phyloP scores from a whole-genome alignment of 2,113 vertebrate genomes.

The Machaerirhynchus nigripectus region DNA sequence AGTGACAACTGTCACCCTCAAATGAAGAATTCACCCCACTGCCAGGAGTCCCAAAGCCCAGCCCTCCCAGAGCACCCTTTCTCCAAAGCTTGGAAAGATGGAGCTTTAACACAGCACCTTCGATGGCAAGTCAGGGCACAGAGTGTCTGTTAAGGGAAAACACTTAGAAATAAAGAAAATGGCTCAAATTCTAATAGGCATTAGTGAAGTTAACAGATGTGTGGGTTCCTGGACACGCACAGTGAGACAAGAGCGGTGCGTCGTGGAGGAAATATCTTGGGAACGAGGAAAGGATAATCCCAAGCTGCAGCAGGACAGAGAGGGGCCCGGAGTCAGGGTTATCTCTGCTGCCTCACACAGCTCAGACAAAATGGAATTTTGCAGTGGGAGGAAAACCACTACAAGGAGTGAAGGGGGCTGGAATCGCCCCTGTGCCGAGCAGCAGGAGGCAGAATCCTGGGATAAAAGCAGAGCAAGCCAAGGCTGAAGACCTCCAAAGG shows the following conservation, averaged over 20 bases:
- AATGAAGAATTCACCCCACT: background rate
- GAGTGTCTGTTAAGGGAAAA: background rate
- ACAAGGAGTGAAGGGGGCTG: background rate
- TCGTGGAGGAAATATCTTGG: background rate
- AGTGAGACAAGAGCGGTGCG: background rate
- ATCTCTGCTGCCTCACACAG: background rate
- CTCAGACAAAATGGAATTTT: background rate
- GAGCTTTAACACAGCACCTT: background rate
- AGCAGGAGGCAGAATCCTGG: background rate
- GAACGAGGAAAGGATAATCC: background rate
- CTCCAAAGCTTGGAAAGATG: background rate
- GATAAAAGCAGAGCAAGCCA: background rate
- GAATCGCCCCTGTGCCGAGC: rapidly evolving
- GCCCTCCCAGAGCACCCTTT: background rate
- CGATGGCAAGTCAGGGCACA: background rate
- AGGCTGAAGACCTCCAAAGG: background rate
- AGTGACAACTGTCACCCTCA: background rate
- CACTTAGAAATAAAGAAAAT: background rate
- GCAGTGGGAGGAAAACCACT: background rate
- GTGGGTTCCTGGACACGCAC: background rate
- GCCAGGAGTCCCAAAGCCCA: background rate
- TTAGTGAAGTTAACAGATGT: background rate
- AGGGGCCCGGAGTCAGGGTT: background rate
- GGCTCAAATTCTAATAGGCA: background rate
- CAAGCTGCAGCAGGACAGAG: background rate